A percentile compares a stretch with the other conserved stretches of the same genome.
Conservation (phyloP, 2,113 vertebrate species). For the Sinocyclocheilus rhinocerous region DNA sequence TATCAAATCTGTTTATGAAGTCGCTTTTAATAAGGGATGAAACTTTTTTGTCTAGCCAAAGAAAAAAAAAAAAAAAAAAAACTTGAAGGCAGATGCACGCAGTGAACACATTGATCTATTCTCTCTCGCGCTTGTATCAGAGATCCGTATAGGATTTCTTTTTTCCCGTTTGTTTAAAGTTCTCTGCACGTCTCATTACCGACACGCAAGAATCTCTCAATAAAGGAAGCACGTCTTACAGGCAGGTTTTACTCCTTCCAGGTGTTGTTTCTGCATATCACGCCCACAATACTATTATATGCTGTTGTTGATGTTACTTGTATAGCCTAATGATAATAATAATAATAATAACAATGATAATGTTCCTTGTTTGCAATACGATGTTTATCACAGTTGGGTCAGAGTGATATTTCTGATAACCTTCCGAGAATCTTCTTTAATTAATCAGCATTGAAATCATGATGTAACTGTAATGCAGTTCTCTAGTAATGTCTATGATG, state of each 20-base stretch:
- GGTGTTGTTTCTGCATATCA: slow-evolving; percentile 12
- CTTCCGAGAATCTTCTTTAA: slow-evolving; percentile 19
- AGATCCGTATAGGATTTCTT: slow-evolving; percentile 32
- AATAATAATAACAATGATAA: not conserved
- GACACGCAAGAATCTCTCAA: slow-evolving; percentile 7
- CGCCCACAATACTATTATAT: not conserved
- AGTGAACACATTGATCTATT: slow-evolving; percentile 7
- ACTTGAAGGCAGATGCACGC: not conserved
- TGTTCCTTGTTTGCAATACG: no score
- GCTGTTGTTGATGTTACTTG: no score
- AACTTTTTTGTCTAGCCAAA: not conserved
- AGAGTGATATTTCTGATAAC: not conserved
- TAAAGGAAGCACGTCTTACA: slow-evolving; percentile 26
- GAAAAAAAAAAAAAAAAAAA: not conserved
- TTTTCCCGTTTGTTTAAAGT: slow-evolving; percentile 37
- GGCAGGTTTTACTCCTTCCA: not conserved
- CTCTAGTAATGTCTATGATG: not conserved
- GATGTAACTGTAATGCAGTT: slow-evolving; percentile 24
- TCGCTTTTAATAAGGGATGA: not conserved
- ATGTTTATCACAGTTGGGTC: not conserved
- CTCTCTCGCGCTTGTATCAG: not conserved
- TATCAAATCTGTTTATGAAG: slow-evolving; percentile 19
- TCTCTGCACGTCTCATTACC: slow-evolving; percentile 34
- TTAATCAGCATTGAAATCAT: slow-evolving; percentile 25
- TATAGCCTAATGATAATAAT: not conserved